Evolutionary conservation across 2,888 invertebrate species (phyloP), one percentile per base, ranked within the genome.

Genomic region (Napeogenes sylphis): DNA sequence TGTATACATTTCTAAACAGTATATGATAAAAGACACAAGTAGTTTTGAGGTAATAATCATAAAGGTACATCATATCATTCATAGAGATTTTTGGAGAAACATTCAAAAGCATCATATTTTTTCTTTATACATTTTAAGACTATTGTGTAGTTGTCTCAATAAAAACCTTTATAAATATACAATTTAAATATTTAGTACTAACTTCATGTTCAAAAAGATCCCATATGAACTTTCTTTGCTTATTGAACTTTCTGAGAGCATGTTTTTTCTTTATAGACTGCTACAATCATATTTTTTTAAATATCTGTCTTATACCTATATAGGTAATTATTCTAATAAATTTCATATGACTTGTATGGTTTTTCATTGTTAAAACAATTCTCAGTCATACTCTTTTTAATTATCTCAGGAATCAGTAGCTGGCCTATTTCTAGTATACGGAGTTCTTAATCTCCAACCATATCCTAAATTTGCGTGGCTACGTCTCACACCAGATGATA

Each of bases 341-440:
- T 35, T 35, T 35, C 6, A 35, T 35, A 35, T 6, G 3, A 35
- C 35, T 55, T 13, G 13, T 57, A 21, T 21, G 21, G 21, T 21
- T 21, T 21, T 30, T 46, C 35, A n/a, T 32, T n/a, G 12, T 35
- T 12, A 35, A 47, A 51, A n/a, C 33, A 42, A 4, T 45, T 56
- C 3, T 42, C 5, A 21, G 21, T 21, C 21, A 21, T 21, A 1
- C 21, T 21, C 4, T 5, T 30, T 60, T 56, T 21, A 38, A 10
- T 54, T 51, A 4, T 68, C 65, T 0, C 74, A 90, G 90, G 81
- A 83, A 65, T 77, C 81, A 2, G 79, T 89, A 61, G 79, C 80
- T 0, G 88, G 87, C 0, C 70, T 90, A 0, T 90, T 87, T 68
- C 69, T 90, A 3, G 81, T 87, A 0, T 90, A 90, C 51, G 80